Conservation (phyloP, 53 echinoderm and acorn worm species). For the Astropecten irregularis region DNA sequence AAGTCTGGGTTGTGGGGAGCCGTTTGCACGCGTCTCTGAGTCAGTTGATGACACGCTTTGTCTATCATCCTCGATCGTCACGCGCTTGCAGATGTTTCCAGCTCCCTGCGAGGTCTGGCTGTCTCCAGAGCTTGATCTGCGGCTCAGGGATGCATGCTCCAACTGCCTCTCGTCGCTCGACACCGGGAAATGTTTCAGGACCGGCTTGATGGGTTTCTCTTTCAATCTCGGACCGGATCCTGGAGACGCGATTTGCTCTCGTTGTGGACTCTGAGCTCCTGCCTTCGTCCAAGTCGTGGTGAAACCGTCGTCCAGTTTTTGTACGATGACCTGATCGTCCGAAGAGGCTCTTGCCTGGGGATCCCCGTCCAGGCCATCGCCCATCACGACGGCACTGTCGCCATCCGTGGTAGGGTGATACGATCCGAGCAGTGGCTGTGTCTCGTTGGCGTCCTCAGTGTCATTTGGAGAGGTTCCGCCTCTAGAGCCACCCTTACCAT, state of each 20-base stretch:
- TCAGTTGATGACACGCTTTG: constrained; percentile 76
- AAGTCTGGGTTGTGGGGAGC: constrained; percentile 57
- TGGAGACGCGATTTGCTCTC: constrained; percentile 13
- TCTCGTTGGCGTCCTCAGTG: constrained; percentile 75
- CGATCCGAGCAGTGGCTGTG: constrained; percentile 71
- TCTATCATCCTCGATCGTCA: constrained; percentile 67
- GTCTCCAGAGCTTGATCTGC: constrained; percentile 64
- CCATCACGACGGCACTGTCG: constrained; percentile 7
- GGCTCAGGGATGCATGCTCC: constrained; percentile 39
- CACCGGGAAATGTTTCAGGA: constrained; percentile 55
- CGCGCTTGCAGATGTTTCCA: constrained; percentile 52
- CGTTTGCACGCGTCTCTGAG: constrained; percentile 44
- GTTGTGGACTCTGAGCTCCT: constrained; percentile 28
- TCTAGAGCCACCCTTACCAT: neutral
- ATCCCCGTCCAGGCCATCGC: constrained; percentile 39
- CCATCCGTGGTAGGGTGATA: constrained; percentile 53
- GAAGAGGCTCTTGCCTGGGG: neutral
- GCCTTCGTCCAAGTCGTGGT: constrained; percentile 97
- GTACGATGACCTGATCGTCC: constrained; percentile 77
- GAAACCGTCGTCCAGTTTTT: constrained; percentile 90
- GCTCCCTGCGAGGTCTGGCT: constrained; percentile 58
- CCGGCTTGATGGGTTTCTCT: constrained; percentile 63
- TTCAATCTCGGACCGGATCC: neutral
- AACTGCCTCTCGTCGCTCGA: constrained; percentile 65
- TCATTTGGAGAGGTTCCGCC: constrained; percentile 51